Percentiles rank a stretch among this genome's conserved stretches.
Evolutionary conservation across 2,113 vertebrate species (phyloP).

Genomic region (Rhipidura dahli): DNA sequence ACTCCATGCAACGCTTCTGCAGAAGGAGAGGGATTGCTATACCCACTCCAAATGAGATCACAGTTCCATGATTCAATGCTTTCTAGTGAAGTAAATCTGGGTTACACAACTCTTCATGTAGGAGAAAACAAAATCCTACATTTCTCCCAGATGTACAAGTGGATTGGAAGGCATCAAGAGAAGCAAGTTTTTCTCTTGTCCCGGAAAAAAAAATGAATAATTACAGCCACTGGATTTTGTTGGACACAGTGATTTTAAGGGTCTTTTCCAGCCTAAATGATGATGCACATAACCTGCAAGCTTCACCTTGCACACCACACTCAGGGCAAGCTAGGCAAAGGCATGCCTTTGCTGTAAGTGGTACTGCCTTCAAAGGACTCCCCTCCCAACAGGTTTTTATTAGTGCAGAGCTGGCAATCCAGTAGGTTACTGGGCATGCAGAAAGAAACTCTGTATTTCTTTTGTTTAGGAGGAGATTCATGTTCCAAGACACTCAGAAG

Average conservation of each 20-base stretch:
- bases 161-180: not conserved
- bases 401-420: not conserved
- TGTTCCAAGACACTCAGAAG: not conserved
- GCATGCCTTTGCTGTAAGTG: not conserved
- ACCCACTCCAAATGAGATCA: not conserved
- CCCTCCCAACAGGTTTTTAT: not conserved
- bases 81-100: not conserved
- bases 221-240: not conserved
- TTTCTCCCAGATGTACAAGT: not conserved
- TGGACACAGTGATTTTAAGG: not conserved
- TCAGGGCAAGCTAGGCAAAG: not conserved
- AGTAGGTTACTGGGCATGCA: rapidly evolving
- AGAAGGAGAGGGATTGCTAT: not conserved
- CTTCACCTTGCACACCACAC: rapidly evolving
- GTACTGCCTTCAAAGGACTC: not conserved
- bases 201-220: not conserved
- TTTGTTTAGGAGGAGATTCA: not conserved
- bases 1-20: not conserved
- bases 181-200: not conserved
- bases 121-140: not conserved
- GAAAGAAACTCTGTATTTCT: not conserved
- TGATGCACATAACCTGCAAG: not conserved
- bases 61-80: not conserved
- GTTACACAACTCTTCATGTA: not conserved
- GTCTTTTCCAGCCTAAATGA: not conserved